Percentiles rank a stretch among this genome's conserved stretches.
Conservation (phyloP, 2,113 vertebrate species). For the Ochotona curzoniae region DNA sequence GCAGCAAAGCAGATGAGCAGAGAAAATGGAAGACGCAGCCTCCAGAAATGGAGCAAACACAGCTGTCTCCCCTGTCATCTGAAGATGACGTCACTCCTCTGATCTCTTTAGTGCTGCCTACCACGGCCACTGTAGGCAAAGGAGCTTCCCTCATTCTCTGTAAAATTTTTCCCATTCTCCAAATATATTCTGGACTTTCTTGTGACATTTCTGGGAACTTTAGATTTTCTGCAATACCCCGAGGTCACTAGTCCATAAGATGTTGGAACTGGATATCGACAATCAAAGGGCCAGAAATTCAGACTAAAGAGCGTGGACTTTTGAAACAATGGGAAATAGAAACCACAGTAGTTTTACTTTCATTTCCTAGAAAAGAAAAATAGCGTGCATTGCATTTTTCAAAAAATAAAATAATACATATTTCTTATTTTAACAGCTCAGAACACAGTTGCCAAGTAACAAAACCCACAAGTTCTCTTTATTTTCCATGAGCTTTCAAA, state of each 20-base stretch:
- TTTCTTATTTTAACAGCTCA: slow-evolving; percentile 74
- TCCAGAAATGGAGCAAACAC: neutral
- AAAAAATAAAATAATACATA: slow-evolving; percentile 59
- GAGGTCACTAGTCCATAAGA: neutral
- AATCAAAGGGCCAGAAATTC: neutral
- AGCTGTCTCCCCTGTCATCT: neutral
- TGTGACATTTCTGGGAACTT: slow-evolving; percentile 37
- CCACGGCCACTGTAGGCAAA: neutral
- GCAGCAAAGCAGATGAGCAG: neutral
- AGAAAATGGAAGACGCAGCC: neutral
- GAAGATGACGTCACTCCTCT: neutral
- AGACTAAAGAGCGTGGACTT: neutral
- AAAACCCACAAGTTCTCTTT: slow-evolving; percentile 72
- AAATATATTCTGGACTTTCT: slow-evolving; percentile 49
- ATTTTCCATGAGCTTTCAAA: slow-evolving; percentile 56
- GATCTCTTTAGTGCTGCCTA: neutral
- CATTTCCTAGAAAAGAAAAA: neutral
- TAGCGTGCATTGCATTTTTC: slow-evolving; percentile 13
- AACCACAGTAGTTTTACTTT: neutral
- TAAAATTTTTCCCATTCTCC: slow-evolving; percentile 82
- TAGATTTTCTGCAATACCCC: slow-evolving; percentile 44
- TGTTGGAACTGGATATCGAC: neutral
- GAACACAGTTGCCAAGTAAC: slow-evolving; percentile 76
- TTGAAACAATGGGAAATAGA: slow-evolving; percentile 21
- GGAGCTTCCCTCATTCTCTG: slow-evolving; percentile 62